Evolutionary conservation across 2,113 vertebrate species (phyloP), one percentile per base, ranked within the genome.

Genomic region (Cettia cetti): DNA sequence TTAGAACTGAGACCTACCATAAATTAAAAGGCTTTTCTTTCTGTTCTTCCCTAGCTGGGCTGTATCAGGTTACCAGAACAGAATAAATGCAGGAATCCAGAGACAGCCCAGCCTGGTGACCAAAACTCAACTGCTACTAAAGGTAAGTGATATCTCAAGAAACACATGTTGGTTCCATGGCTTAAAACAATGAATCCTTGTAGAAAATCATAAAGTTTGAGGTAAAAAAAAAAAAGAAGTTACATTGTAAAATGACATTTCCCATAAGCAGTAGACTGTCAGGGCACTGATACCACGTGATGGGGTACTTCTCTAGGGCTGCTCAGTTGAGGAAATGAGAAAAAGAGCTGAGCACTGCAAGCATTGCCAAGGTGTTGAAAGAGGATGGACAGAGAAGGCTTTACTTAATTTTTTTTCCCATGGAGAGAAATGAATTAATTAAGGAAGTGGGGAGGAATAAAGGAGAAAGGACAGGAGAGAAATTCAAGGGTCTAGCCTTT

Each of bases 151-250:
- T 69, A 39, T 28, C 74, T 77, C 71, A 61, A 93, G 92, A 70
- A 96, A 94, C 95, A 95, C n/a, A 31, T 91, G 92, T 49, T 92
- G 70, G 47, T 72, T 22, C 61, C 4, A 0, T 17, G 54, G 82
- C 63, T 28, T 86, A 50, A 91, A 97, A 98, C 97, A 97, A 96
- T 84, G 94, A 70, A 76, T 91, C 94, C 95, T 97, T 97, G 96
- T 97, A 42, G 57, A 91, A 86, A 76, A 56, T 7, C 83, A 88
- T 76, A 82, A 95, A 91, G 24, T 30, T 63, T n/a, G 33, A 33
- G 61, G 44, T 81, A 3, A 68, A 42, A 86, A 78, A 56, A 70
- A 52, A 52, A 78, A 56, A 70, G 28, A 52, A 35, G 21, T 86
- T 89, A 94, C 82, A 81, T 89, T 86, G 94, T 94, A 92, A 96